A percentile compares a stretch with the other conserved stretches of the same genome.
phyloP scores from a whole-genome alignment of 2,797 vertebrate genomes.

The Labeo calbasu region DNA sequence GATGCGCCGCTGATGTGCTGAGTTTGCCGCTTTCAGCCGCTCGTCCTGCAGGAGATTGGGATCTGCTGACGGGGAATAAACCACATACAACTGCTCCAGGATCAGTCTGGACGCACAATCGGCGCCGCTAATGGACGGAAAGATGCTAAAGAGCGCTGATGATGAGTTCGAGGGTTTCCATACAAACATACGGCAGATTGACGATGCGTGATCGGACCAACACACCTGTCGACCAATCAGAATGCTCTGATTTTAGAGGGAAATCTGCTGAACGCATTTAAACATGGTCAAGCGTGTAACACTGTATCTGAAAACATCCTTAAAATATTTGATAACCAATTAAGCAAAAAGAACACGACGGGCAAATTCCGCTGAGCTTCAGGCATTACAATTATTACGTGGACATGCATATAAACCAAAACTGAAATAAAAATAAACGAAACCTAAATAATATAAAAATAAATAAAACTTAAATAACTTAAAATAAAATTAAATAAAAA shows the following conservation, averaged over 20 bases:
- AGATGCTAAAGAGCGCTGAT: neutral
- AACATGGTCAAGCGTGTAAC: neutral
- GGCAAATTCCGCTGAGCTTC: neutral
- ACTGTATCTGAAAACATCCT: neutral
- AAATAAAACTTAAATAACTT: too few relatives aligned
- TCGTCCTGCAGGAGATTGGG: slow-evolving; percentile 3
- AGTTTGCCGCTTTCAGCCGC: neutral
- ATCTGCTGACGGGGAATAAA: slow-evolving; percentile 1
- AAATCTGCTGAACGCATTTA: neutral
- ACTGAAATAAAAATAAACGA: too few relatives aligned
- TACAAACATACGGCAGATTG: neutral
- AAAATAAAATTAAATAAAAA: too few relatives aligned
- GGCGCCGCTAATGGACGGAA: neutral
- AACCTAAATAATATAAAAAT: too few relatives aligned
- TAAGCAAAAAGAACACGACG: too few relatives aligned
- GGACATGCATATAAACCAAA: too few relatives aligned
- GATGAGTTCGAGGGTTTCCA: neutral
- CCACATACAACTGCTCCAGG: neutral
- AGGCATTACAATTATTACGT: neutral
- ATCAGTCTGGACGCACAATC: slow-evolving; percentile 12
- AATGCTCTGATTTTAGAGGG: neutral
- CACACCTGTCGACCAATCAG: neutral
- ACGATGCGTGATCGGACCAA: neutral
- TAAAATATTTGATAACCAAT: neutral
- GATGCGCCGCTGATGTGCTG: slow-evolving; percentile 13